phyloP scores from a whole-genome alignment of 2,113 vertebrate species.

The Heterochromis multidens region DNA sequence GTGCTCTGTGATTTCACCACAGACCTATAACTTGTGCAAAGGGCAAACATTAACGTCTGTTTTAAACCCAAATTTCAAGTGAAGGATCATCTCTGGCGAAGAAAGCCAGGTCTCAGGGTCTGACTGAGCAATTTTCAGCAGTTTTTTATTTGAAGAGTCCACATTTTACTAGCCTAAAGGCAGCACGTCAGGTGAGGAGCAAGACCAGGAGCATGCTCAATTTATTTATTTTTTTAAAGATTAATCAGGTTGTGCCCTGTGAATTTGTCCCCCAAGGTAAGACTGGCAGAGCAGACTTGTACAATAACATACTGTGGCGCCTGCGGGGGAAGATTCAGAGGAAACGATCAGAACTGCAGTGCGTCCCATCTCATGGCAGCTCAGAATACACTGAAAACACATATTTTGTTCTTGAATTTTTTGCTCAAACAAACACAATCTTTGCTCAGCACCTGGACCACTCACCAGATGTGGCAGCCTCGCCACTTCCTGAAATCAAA shows the following conservation, averaged over 20 bases:
- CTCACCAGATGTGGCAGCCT: background rate
- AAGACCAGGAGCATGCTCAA: background rate
- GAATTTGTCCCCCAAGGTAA: background rate
- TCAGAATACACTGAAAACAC: background rate
- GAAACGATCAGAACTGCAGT: background rate
- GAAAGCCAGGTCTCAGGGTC: accelerated
- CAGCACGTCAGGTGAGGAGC: background rate
- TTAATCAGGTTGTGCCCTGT: background rate
- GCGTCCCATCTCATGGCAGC: background rate
- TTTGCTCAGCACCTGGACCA: background rate
- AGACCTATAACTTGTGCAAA: background rate
- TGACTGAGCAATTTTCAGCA: background rate
- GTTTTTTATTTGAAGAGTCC: background rate
- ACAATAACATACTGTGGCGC: background rate
- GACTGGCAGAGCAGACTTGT: background rate
- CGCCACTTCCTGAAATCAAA: background rate
- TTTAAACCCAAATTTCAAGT: background rate
- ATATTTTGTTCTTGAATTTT: background rate
- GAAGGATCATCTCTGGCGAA: background rate
- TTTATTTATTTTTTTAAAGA: background rate
- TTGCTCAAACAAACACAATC: background rate
- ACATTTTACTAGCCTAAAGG: background rate
- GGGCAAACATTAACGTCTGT: background rate
- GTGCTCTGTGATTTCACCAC: background rate
- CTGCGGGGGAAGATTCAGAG: background rate